Conservation (phyloP, 2,113 vertebrate genomes). For the Apistogramma diplotaenia region DNA sequence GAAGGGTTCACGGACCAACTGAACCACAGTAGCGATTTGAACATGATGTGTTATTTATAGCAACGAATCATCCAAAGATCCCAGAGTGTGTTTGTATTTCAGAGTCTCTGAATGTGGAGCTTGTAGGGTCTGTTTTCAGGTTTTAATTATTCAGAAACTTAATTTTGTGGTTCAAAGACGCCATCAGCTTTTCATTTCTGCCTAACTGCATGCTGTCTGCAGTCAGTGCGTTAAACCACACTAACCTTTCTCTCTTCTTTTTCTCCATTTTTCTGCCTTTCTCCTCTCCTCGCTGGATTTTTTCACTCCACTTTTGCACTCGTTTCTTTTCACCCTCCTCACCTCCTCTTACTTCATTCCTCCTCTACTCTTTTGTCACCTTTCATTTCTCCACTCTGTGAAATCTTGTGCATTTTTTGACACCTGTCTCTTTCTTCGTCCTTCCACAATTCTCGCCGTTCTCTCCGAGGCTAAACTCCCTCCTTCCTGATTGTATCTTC, state of each 20-base stretch:
- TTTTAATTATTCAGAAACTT: not conserved
- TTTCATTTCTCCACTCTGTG: not conserved
- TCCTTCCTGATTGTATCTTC: not conserved
- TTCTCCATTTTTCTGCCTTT: slow-evolving; percentile 19
- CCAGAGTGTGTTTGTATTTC: not conserved
- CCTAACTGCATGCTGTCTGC: slow-evolving; percentile 37
- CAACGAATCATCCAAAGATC: not conserved
- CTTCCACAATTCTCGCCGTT: slow-evolving; percentile 10
- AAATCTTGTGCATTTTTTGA: not conserved
- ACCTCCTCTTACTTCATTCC: not conserved
- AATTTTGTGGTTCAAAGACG: not conserved
- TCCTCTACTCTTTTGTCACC: not conserved
- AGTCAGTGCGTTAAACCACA: slow-evolving; percentile 19
- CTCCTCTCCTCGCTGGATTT: not conserved
- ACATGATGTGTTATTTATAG: not conserved
- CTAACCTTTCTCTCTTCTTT: slow-evolving; percentile 54
- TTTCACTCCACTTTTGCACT: not conserved
- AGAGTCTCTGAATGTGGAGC: no score
- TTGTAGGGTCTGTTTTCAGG: not conserved
- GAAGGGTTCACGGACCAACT: not conserved
- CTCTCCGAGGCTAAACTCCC: not conserved
- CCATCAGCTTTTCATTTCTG: not conserved
- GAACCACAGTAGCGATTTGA: not conserved
- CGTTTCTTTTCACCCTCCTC: slow-evolving; percentile 8
- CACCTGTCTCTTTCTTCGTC: not conserved